A percentile compares a stretch with the other conserved stretches of the same genome.
Conservation (phyloP, 2,113 vertebrate species). For the Chlorodrepanis virens region DNA sequence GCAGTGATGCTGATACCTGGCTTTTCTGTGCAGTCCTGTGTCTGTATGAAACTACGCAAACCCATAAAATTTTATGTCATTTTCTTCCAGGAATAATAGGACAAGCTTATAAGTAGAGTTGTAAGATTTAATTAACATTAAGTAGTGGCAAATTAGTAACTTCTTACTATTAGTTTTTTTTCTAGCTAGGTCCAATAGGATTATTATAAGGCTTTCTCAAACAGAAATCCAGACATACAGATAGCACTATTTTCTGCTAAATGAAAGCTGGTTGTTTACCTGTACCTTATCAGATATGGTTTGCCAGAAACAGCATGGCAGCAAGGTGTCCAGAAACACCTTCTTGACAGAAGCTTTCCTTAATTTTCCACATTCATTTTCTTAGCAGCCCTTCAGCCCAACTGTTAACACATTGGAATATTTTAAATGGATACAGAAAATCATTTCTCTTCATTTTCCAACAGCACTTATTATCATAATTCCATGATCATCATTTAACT, state of each 20-base stretch:
- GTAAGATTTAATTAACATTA: not conserved
- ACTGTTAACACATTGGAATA: not conserved
- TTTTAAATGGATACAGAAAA: not conserved
- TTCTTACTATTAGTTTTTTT: not conserved
- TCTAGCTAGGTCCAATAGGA: not conserved
- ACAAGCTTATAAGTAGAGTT: not conserved
- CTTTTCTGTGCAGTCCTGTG: not conserved
- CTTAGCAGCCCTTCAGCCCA: not conserved
- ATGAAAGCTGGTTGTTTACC: not conserved
- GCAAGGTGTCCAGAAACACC: not conserved
- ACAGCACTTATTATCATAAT: not conserved
- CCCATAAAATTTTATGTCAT: not conserved
- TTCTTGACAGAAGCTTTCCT: not conserved
- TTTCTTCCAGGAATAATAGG: not conserved
- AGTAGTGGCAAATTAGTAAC: not conserved
- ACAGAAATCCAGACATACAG: not conserved
- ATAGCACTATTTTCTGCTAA: not conserved
- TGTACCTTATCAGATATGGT: not conserved
- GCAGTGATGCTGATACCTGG: not conserved
- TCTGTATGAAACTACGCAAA: not conserved
- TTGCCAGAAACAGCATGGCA: not conserved
- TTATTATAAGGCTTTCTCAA: not conserved
- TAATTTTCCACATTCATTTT: not conserved
- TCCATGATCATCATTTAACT: not conserved
- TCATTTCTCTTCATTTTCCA: not conserved